Evolutionary conservation across 2,888 invertebrate genomes (phyloP).

Genomic region (Nemurella pictetii): DNA sequence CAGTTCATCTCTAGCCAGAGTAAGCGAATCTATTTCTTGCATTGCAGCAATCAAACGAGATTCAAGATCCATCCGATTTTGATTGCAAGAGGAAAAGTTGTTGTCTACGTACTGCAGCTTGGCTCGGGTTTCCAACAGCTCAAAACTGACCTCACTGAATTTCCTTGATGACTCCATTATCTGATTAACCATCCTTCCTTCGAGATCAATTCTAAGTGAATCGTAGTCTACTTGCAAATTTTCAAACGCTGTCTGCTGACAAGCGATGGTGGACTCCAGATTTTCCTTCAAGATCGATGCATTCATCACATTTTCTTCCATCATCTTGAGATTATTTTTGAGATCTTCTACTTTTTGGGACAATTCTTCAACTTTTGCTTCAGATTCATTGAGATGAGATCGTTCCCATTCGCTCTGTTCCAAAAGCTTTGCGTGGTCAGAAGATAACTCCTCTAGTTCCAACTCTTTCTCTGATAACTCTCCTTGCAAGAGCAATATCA

Average conservation of each 20-base stretch:
- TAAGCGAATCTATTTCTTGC: not conserved
- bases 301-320: slow-evolving; percentile 25
- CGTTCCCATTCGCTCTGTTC: not conserved
- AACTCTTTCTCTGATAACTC: slow-evolving; percentile 34
- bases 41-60: not conserved
- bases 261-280: slow-evolving; percentile 25
- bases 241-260: slow-evolving; percentile 8
- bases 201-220: slow-evolving; percentile 12
- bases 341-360: not conserved
- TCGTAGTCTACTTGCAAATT: slow-evolving; percentile 23
- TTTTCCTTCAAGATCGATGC: slow-evolving; percentile 33
- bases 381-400: not conserved
- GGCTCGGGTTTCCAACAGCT: not conserved
- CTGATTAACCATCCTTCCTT: slow-evolving; percentile 1
- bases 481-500: slow-evolving; percentile 37
- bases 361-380: not conserved
- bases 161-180: not conserved
- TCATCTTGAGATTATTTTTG: not conserved
- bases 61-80: not conserved
- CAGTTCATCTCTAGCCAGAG: slow-evolving; percentile 33
- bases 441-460: slow-evolving; percentile 32
- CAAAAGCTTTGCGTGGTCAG: slow-evolving; percentile 29
- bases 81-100: not conserved
- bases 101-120: not conserved
- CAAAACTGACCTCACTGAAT: not conserved